Conservation (phyloP, 2,888 invertebrate genomes). For the Stenchaetothrips biformis region DNA sequence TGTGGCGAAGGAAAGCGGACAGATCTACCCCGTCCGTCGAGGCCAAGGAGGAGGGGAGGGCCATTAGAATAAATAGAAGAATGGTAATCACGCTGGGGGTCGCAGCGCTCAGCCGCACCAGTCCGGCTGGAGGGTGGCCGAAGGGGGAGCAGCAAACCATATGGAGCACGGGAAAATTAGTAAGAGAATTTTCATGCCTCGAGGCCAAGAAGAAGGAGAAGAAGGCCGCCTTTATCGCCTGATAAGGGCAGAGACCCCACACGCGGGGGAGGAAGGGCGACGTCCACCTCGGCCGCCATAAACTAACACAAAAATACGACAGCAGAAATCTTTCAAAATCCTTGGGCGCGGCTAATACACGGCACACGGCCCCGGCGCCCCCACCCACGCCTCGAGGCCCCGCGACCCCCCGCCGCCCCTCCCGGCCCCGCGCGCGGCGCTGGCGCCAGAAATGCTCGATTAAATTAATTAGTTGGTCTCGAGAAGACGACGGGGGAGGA, state of each 20-base stretch:
- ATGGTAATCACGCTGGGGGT: constrained; percentile 10
- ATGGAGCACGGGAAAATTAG: too few species aligned
- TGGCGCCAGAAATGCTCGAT: constrained; percentile 23
- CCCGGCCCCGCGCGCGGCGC: neutral
- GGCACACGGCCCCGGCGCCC: neutral
- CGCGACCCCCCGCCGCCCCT: neutral
- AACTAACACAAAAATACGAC: neutral
- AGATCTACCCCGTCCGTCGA: neutral
- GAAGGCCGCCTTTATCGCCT: neutral
- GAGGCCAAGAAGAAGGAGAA: neutral
- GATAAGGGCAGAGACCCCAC: neutral
- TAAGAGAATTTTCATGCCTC: too few species aligned
- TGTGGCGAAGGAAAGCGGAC: neutral
- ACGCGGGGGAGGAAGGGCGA: neutral
- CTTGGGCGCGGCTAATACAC: neutral
- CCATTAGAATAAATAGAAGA: constrained; percentile 19
- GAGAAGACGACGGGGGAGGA: neutral
- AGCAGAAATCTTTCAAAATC: neutral
- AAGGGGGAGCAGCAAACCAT: neutral
- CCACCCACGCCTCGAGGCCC: neutral
- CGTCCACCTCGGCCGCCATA: neutral
- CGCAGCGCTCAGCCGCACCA: neutral
- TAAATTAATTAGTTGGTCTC: constrained; percentile 18
- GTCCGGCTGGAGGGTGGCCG: neutral
- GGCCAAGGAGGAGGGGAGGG: neutral